A percentile compares a stretch with the other conserved stretches of the same genome.
Conservation (phyloP, 1,140 invertebrate species). For the Aphelenchoides avenae region DNA sequence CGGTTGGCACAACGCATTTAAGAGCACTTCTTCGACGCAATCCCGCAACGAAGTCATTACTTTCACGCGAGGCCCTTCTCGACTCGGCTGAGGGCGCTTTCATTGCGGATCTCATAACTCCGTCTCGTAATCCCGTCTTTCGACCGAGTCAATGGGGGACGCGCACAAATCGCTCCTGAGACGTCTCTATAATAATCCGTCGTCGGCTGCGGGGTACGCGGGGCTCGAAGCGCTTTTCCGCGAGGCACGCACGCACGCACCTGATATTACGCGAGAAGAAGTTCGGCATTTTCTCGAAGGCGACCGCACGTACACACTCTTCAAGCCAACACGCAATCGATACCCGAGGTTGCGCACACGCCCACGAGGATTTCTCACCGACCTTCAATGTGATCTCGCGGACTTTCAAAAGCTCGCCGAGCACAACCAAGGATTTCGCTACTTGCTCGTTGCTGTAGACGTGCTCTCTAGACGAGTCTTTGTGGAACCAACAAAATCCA, state of each 20-base stretch:
- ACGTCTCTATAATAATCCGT: slow-evolving; percentile 12
- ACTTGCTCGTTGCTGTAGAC: slow-evolving; percentile 24
- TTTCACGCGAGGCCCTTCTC: neutral
- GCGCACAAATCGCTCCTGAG: too few species aligned
- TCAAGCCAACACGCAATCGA: neutral
- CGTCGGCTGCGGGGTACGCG: slow-evolving; percentile 2
- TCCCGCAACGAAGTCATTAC: slow-evolving; percentile 1
- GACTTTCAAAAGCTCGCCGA: slow-evolving; percentile 13
- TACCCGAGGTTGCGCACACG: slow-evolving; percentile 8
- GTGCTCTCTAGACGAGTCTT: slow-evolving; percentile 24
- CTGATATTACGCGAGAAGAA: slow-evolving; percentile 9
- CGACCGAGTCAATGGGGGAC: too few species aligned
- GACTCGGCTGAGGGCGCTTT: neutral
- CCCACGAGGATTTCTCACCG: slow-evolving; percentile 29
- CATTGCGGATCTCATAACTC: slow-evolving; percentile 1
- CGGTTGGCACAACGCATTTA: neutral
- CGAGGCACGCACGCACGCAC: neutral
- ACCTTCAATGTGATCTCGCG: slow-evolving; percentile 27
- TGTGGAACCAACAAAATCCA: slow-evolving; percentile 5
- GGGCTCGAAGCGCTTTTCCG: slow-evolving; percentile 4
- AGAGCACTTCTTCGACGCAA: neutral
- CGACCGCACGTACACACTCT: slow-evolving; percentile 26
- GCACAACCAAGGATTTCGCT: slow-evolving; percentile 11
- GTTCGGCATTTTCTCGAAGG: slow-evolving; percentile 18
- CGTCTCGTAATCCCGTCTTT: too few species aligned